A percentile compares a stretch with the other conserved stretches of the same genome.
Evolutionary conservation across 2,113 vertebrate genomes (phyloP).

Genomic region (Thunnus thynnus): DNA sequence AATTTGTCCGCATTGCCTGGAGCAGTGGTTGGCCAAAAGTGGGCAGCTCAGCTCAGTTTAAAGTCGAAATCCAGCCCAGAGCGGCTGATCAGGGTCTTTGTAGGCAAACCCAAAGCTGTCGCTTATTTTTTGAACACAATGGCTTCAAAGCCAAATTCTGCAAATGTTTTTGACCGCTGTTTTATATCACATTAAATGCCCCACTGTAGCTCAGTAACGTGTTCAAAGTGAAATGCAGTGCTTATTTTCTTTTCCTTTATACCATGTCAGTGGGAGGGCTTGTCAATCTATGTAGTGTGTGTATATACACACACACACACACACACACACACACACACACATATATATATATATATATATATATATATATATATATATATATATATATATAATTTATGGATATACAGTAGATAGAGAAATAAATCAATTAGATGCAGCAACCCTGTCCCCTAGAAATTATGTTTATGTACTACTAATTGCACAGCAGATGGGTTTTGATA

Average conservation of each 20-base stretch:
- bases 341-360: too few species aligned
- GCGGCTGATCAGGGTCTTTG: conserved; percentile 46
- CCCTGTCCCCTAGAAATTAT: too few species aligned
- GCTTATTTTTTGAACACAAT: conserved; percentile 35
- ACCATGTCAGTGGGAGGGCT: background rate
- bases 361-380: too few species aligned
- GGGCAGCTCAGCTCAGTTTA: conserved; percentile 52
- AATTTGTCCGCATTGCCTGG: conserved; percentile 69
- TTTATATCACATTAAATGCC: background rate
- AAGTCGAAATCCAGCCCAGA: conserved; percentile 55
- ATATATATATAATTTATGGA: too few species aligned
- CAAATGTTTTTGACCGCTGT: conserved; percentile 12
- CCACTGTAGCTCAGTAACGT: background rate
- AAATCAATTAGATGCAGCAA: too few species aligned
- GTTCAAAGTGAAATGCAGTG: background rate
- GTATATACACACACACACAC: too few species aligned
- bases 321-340: too few species aligned
- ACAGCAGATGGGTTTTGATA: too few species aligned
- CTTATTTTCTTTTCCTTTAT: background rate
- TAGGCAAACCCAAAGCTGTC: conserved; percentile 31
- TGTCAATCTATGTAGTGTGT: background rate
- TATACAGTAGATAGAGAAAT: too few species aligned
- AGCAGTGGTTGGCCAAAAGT: conserved; percentile 41
- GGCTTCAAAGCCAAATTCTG: conserved; percentile 25
- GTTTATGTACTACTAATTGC: too few species aligned